Base-by-base conservation (phyloP, 2,113 vertebrate genomes). In the Agapornis roseicollis region DNA sequence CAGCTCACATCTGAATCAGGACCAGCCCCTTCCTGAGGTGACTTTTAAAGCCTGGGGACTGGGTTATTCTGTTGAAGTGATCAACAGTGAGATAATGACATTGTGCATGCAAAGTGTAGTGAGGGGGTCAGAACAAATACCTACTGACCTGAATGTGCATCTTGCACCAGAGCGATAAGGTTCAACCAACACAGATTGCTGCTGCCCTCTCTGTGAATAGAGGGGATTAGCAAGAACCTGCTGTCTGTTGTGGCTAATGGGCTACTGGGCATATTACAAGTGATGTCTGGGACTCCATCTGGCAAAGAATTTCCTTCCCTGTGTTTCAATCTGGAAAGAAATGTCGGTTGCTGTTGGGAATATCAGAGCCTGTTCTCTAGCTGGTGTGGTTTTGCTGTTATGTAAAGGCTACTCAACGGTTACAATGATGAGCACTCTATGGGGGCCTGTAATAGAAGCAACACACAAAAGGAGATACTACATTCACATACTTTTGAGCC, bases 141-240 rank as follows among this genome's bases (percentile, higher is more conserved):
- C 64, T 72, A 29, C 42, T 49, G 69, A 78, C 79, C 71, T 77
- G 49, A 61, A 70, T 11, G 27, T 4, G 17, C 58, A 70, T 69
- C 83, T 92, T 6, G 6, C 88, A 93, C 68, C 46, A 49, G 44
- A 31, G 23, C 6, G 13, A 17, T 71, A 87, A 87, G 79, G 63
- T 76, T 81, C 90, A 89, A n/a, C 35, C 50, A 41, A 61, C 70
- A 83, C 88, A 93, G 94, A 58, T 72, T 92, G 90, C 90, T 97
- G 63, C 88, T 93, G 92, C 92, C 95, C 90, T 95, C 92, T 92
- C 77, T 93, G 90, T 88, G 71, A 92, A 33, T 52, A 78, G 63
- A 78, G 44, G 47, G 64, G 71, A 83, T 90, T 52, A 83, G 85
- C 68, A 83, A 83, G 80, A 85, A 35, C 24, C 0, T 0, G 9